These are phyloP conservation scores for Tonatia bakeri DNA, from an alignment of 2,113 vertebrate species.

Conservation along the genomic window DNA sequence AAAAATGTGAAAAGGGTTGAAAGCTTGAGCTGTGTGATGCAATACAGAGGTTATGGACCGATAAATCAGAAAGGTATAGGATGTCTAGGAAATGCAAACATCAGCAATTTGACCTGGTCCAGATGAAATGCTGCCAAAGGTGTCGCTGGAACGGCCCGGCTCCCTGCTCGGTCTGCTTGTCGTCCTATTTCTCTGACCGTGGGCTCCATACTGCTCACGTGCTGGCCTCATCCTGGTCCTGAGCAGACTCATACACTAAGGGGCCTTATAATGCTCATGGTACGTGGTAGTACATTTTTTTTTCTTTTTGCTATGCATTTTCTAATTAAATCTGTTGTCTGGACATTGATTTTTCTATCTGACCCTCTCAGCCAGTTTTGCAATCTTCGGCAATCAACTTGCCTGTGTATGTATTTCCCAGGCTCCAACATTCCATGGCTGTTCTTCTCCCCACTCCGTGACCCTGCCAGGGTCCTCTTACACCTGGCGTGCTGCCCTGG, in stretches of 20 bases:
- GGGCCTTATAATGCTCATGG: neutral
- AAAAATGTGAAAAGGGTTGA: neutral
- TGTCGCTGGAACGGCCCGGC: neutral
- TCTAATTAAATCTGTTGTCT: neutral
- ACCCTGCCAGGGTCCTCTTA: neutral
- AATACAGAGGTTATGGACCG: neutral
- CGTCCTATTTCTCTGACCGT: neutral
- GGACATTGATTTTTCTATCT: neutral
- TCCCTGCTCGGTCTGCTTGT: neutral
- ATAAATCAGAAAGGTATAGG: neutral
- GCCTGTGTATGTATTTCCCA: neutral
- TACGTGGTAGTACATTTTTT: neutral
- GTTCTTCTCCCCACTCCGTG: rapidly evolving
- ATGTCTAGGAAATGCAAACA: neutral
- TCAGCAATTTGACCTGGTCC: neutral
- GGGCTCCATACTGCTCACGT: neutral
- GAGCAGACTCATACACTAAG: neutral
- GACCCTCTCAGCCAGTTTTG: neutral
- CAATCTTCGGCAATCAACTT: neutral
- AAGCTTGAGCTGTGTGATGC: neutral
- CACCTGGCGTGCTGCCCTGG: neutral
- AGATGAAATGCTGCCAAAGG: neutral
- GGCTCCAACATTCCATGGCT: neutral
- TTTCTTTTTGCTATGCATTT: neutral
- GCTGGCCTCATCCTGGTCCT: neutral